Conservation (phyloP, 2,888 invertebrate genomes). For the Oasisia sp. region DNA sequence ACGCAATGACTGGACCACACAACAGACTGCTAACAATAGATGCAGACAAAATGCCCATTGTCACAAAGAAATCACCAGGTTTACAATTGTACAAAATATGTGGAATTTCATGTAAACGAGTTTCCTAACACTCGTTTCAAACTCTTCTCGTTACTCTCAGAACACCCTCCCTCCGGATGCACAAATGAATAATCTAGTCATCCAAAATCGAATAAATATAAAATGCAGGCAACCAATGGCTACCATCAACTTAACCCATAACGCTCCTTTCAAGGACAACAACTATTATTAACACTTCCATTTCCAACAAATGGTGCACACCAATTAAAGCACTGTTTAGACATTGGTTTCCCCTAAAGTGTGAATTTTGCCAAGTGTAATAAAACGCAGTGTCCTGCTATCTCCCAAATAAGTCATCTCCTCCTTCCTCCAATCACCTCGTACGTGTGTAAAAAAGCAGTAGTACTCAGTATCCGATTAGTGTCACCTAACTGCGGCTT, state of each 20-base stretch:
- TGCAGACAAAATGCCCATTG: slow-evolving; percentile 17
- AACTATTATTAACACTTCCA: neutral
- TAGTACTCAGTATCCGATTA: neutral
- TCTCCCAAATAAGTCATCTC: neutral
- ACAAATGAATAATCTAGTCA: slow-evolving; percentile 1
- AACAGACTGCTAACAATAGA: slow-evolving; percentile 1
- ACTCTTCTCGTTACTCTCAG: neutral
- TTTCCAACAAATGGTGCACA: neutral
- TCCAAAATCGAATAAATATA: slow-evolving; percentile 1
- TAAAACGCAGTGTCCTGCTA: neutral
- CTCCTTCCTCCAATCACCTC: neutral
- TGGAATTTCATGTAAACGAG: neutral
- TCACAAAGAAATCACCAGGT: neutral
- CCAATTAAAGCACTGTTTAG: neutral
- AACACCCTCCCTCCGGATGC: neutral
- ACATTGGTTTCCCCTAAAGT: neutral
- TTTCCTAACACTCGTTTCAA: neutral
- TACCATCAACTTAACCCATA: neutral
- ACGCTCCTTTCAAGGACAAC: neutral
- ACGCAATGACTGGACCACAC: neutral
- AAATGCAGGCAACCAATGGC: neutral
- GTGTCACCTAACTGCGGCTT: neutral
- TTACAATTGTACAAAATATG: slow-evolving; percentile 1
- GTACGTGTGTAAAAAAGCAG: neutral
- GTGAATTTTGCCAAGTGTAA: neutral